Base-by-base conservation (phyloP, 2,888 invertebrate species). In the Cerastoderma edule region DNA sequence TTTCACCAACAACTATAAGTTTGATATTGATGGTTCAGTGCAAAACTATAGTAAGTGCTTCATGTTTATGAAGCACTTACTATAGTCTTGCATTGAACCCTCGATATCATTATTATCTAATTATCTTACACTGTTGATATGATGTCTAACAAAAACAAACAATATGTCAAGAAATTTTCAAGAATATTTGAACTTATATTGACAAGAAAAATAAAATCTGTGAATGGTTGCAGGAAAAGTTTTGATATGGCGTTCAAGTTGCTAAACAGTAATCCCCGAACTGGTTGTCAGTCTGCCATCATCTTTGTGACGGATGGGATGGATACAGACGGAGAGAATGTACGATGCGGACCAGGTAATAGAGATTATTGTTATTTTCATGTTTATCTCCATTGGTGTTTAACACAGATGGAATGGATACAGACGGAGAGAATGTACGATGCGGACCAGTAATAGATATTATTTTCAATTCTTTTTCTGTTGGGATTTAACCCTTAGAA, bases 311-410 rank as follows among this genome's bases (percentile, higher is more conserved):
- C 93, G 5, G 93, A 93, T 75, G 93, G 93, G 4, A 88, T 89
- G 70, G 93, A 93, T 78, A 93, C 91, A 16, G 93, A 93, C 85
- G 92, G 92, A 6, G 93, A 93, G 77, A 87, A 91, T 73, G 91
- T 93, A 35, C 84, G 93, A 50, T 93, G 93, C 89, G 93, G 93
- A 19, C 92, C 92, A 81, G 92, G 92, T 92, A 76, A 16, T 19
- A 24, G n/a, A n/a, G n/a, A n/a, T n/a, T n/a, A n/a, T n/a, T n/a
- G n/a, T n/a, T n/a, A n/a, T n/a, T n/a, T n/a, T n/a, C n/a, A n/a
- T 93, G 93, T 80, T 93, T 92, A 80, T 90, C 92, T 24, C 84
- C 93, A 44, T 89, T 93, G 54, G 89, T 93, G 27, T 92, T 93
- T 86, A 91, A 90, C 27, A 93, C 93, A 4, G 93, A 93, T 75